phyloP scores from a whole-genome alignment of 2,797 vertebrate genomes.

The Notoglanidium macrostoma region DNA sequence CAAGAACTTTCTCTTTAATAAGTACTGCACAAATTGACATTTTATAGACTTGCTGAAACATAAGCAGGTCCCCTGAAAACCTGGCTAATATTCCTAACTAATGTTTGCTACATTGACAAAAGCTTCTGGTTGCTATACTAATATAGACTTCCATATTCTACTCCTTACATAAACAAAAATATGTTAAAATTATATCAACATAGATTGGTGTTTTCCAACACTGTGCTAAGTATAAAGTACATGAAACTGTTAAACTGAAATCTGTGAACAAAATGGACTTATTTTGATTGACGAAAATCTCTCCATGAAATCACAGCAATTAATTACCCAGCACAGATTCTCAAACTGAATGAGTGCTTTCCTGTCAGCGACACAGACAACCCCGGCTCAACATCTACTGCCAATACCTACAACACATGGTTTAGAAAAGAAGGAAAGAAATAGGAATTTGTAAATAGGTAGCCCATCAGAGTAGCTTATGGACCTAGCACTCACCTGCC shows the following conservation, averaged over 20 bases:
- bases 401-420: slow-evolving; percentile 4
- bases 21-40: neutral
- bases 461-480: slow-evolving; percentile 14
- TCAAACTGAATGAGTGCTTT: slow-evolving; percentile 33
- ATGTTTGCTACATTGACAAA: neutral
- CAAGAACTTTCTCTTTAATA: neutral
- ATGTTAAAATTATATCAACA: neutral
- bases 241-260: neutral
- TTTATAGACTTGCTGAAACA: neutral
- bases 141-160: neutral
- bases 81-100: neutral
- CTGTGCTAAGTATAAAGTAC: neutral
- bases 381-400: neutral
- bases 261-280: neutral
- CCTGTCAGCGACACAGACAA: neutral
- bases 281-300: neutral
- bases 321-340: slow-evolving; percentile 5
- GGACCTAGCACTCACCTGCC: slow-evolving; percentile 67
- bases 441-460: neutral
- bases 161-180: neutral
- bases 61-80: neutral
- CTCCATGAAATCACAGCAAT: neutral
- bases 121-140: neutral
- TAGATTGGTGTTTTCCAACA: neutral
- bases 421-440: neutral